A percentile compares a stretch with the other conserved stretches of the same genome.
Conservation (phyloP, 2,888 invertebrate species). For the Drosophila imparisetae region DNA sequence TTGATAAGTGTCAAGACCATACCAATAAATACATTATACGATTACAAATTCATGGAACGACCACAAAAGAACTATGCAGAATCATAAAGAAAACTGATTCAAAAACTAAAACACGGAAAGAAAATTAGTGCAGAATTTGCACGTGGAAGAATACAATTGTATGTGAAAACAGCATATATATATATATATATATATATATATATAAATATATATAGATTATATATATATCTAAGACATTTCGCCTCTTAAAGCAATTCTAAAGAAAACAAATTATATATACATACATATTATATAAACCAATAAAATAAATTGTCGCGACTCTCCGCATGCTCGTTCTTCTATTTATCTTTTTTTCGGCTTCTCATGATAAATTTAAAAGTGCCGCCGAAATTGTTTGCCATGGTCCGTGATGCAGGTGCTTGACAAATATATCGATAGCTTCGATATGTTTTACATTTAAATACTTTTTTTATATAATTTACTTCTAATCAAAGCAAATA, state of each 20-base stretch:
- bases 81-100: slow-evolving; percentile 50
- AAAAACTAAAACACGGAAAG: slow-evolving; percentile 22
- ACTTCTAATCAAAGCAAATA: not conserved
- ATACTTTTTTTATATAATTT: not conserved
- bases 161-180: slow-evolving; percentile 45
- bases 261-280: slow-evolving; percentile 67
- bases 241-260: slow-evolving; percentile 84
- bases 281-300: slow-evolving; percentile 74
- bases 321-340: slow-evolving; percentile 26
- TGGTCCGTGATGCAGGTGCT: not conserved
- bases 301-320: slow-evolving; percentile 70
- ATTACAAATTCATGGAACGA: slow-evolving; percentile 21
- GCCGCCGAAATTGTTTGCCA: not conserved
- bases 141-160: slow-evolving; percentile 49
- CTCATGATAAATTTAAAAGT: not conserved
- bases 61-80: slow-evolving; percentile 38
- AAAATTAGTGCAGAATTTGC: slow-evolving; percentile 31
- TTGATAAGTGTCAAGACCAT: slow-evolving; percentile 67
- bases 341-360: not conserved
- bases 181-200: slow-evolving; percentile 27
- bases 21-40: slow-evolving; percentile 19
- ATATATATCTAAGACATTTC: slow-evolving; percentile 74
- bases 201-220: slow-evolving; percentile 52
- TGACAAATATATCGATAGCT: not conserved
- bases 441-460: not conserved